Base-by-base conservation (phyloP, 1,140 invertebrate genomes). In the Agrilus planipennis region DNA sequence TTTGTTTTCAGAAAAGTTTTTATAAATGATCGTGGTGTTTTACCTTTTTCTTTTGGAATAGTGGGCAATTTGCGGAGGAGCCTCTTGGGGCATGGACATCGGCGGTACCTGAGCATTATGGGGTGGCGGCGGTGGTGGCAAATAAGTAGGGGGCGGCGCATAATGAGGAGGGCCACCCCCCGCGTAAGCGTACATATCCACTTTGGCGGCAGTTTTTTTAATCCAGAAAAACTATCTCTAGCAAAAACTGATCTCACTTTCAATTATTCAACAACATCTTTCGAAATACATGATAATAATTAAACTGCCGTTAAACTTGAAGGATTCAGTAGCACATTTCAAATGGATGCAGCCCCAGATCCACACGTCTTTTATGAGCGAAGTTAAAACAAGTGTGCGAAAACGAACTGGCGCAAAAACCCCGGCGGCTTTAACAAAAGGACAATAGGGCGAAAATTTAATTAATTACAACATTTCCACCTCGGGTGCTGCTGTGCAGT, bases 81-180 rank as follows among this genome's bases (percentile, higher is more conserved):
- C 15, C 46, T 65, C 64, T 41, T 61, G 47, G 44, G 62, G 65
- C 46, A 60, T 52, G 19, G 50, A 45, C 50, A 58, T 56, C 27
- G 57, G 34, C 12, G 48, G 48, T 17, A 59, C 51, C 39, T 58
- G 57, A 41, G 54, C 53, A 44, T 58, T 54, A 57, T 62, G 43
- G 30, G 34, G 60, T 19, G 58, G 55, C 48, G 57, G 67, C 57
- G 54, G 69, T 48, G 60, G 69, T 56, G 61, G 65, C 34, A 62
- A 50, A 46, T 67, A 61, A 14, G 67, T 57, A 23, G 70, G 62
- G 30, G 68, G 69, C 44, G 68, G 57, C 50, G 64, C 62, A 52
- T 70, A 71, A 49, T 71, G 69, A 45, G 68, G 67, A 38, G 69
- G 65, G 28, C 63, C 67, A 43, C 69, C 69, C 53, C 68, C 69